A percentile compares a stretch with the other conserved stretches of the same genome.
Evolutionary conservation across 2,797 vertebrate genomes (phyloP).

Genomic region (Sebastes ruberrimus): DNA sequence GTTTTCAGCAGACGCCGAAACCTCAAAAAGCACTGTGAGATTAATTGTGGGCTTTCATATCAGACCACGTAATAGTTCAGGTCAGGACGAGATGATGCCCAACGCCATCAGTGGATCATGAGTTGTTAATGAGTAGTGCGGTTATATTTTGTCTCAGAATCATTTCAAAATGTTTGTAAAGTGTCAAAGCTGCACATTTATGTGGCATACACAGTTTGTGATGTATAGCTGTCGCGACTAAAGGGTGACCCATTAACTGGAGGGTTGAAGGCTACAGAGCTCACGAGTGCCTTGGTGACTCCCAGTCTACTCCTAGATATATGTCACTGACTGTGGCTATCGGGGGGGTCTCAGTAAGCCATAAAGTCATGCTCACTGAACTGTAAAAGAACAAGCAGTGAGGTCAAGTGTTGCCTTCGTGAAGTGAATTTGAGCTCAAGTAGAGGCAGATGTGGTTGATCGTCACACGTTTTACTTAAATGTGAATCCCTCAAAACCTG

Average conservation of each 20-base stretch:
- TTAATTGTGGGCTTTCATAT: slow-evolving; percentile 25
- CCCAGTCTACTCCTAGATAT: background rate
- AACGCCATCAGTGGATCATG: background rate
- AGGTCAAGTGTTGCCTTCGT: slow-evolving; percentile 5
- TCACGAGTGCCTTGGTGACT: background rate
- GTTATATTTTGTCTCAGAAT: background rate
- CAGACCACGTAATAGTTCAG: background rate
- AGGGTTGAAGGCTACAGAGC: background rate
- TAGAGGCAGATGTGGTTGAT: too few species aligned
- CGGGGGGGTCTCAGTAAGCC: background rate
- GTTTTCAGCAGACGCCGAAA: slow-evolving; percentile 45
- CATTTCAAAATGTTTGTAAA: background rate
- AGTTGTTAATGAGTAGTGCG: background rate
- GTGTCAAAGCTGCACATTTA: background rate
- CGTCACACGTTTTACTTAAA: too few species aligned
- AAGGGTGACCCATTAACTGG: slow-evolving; percentile 2
- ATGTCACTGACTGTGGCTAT: background rate
- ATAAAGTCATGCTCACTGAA: background rate
- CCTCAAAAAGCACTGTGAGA: slow-evolving; percentile 28
- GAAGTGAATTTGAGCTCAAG: background rate
- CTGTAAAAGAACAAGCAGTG: background rate
- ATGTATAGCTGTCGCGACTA: background rate
- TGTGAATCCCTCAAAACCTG: too few species aligned
- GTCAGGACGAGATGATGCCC: background rate
- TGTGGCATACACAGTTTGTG: background rate